Evolutionary conservation across 2,113 vertebrate genomes (phyloP).

Genomic region (Halichoerus grypus): DNA sequence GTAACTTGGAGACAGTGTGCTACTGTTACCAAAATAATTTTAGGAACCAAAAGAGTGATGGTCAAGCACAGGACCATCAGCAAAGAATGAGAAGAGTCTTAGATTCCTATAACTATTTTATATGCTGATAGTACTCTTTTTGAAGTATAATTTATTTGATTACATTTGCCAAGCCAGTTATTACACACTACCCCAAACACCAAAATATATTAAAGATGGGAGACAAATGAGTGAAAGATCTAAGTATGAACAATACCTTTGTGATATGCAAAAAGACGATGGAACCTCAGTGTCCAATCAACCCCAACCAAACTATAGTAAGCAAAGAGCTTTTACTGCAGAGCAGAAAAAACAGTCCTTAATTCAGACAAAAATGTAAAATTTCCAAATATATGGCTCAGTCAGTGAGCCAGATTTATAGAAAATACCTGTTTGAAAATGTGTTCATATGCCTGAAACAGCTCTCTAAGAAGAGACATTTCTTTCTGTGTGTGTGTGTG

Average conservation of each 20-base stretch:
- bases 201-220: not conserved
- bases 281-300: not conserved
- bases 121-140: not conserved
- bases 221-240: not conserved
- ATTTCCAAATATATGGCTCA: not conserved
- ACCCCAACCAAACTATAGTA: not conserved
- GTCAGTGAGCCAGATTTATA: not conserved
- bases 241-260: not conserved
- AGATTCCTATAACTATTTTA: not conserved
- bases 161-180: not conserved
- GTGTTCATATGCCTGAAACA: not conserved
- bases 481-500: not conserved
- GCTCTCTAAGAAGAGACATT: not conserved
- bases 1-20: not conserved
- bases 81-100: slow-evolving; percentile 1
- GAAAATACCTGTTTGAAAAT: not conserved
- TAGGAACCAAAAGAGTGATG: not conserved
- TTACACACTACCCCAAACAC: not conserved
- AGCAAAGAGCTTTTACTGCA: not conserved
- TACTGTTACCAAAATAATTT: not conserved
- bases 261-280: not conserved
- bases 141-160: slow-evolving; percentile 10
- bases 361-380: not conserved
- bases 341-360: not conserved
- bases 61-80: not conserved